Percentiles rank a stretch among this genome's conserved stretches.
Conservation (phyloP, 2,113 vertebrate species). For the Glareola pratincola region DNA sequence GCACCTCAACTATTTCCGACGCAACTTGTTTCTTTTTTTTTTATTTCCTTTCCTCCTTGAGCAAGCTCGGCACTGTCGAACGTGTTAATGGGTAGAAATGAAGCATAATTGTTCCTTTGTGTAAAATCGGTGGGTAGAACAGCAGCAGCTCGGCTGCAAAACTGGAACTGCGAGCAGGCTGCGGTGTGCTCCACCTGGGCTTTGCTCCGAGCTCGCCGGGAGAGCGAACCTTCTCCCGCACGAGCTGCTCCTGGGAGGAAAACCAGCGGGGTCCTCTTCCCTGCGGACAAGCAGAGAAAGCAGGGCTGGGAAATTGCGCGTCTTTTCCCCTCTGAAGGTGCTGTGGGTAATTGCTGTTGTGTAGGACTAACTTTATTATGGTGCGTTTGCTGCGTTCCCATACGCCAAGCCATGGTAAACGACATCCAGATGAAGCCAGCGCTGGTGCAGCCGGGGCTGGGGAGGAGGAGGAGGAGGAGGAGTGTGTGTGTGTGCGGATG, state of each 20-base stretch:
- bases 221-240: background rate
- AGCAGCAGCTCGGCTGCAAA: background rate
- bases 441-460: background rate
- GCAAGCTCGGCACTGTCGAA: background rate
- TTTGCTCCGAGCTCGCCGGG: fast-evolving
- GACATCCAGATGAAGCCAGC: background rate
- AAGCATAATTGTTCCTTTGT: slow-evolving; percentile 27
- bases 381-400: background rate
- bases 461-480: background rate
- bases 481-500: background rate
- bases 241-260: background rate
- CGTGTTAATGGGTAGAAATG: background rate
- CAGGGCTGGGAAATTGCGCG: background rate
- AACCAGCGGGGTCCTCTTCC: background rate
- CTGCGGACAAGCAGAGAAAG: background rate
- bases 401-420: background rate
- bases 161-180: background rate
- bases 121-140: background rate
- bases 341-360: background rate
- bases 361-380: background rate
- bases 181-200: background rate
- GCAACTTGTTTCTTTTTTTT: background rate
- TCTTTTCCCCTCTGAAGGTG: background rate
- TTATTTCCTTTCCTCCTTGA: background rate
- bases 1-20: slow-evolving; percentile 14